These are phyloP conservation scores for Brachionus rotundiformis DNA, from an alignment of 1,140 invertebrate species.

Conservation along the genomic window DNA sequence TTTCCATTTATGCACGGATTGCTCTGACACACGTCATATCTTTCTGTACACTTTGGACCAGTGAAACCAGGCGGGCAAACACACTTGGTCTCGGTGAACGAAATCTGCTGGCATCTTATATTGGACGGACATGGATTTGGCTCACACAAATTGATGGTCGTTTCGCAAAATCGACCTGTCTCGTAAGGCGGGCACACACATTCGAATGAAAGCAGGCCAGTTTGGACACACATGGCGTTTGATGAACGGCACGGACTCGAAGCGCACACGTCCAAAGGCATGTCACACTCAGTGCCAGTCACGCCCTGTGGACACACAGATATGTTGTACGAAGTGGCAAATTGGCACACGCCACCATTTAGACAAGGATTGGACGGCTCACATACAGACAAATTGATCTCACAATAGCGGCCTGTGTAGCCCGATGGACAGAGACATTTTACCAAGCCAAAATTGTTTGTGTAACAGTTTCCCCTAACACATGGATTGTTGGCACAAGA, in stretches of 20 bases:
- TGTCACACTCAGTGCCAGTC: slow-evolving; percentile 55
- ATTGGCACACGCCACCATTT: slow-evolving; percentile 55
- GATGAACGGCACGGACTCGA: slow-evolving; percentile 61
- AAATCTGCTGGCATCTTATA: slow-evolving; percentile 55
- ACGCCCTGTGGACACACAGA: slow-evolving; percentile 52
- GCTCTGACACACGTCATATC: slow-evolving; percentile 36
- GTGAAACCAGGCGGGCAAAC: slow-evolving; percentile 82
- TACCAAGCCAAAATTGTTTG: slow-evolving; percentile 61
- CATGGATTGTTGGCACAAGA: slow-evolving; percentile 77
- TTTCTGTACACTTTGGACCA: slow-evolving; percentile 64
- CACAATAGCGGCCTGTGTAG: slow-evolving; percentile 56
- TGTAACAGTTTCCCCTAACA: slow-evolving; percentile 79
- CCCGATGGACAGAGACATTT: slow-evolving; percentile 61
- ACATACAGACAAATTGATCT: slow-evolving; percentile 39
- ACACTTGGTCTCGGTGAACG: slow-evolving; percentile 73
- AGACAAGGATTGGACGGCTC: slow-evolving; percentile 50
- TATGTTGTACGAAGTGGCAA: slow-evolving; percentile 52
- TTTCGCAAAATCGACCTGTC: slow-evolving; percentile 54
- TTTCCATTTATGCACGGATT: slow-evolving; percentile 74
- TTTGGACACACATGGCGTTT: slow-evolving; percentile 67
- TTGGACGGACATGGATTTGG: slow-evolving; percentile 2
- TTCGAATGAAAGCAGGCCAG: slow-evolving; percentile 55
- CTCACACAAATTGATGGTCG: slow-evolving; percentile 9
- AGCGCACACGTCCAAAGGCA: slow-evolving; percentile 44
- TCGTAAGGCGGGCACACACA: slow-evolving; percentile 16